These are phyloP conservation scores for Sympetrum striolatum DNA, from an alignment of 2,888 invertebrate species.

Conservation along the genomic window DNA sequence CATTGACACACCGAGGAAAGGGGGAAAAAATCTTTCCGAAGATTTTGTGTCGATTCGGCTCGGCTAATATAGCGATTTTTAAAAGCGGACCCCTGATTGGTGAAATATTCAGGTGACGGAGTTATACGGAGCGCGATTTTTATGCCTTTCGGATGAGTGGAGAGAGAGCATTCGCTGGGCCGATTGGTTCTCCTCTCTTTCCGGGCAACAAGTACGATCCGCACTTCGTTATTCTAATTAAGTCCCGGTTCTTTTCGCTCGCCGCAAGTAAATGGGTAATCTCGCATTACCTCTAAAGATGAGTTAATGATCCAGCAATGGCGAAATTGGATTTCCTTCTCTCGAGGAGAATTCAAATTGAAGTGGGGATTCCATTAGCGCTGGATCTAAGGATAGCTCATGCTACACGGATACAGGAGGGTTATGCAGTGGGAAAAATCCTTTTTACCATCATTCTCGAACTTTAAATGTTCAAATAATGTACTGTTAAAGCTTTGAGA, in stretches of 20 bases:
- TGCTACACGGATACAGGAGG: background rate
- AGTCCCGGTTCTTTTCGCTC: background rate
- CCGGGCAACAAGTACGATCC: background rate
- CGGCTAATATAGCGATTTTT: constrained; percentile 27
- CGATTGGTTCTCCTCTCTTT: background rate
- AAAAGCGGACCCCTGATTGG: background rate
- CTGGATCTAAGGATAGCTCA: background rate
- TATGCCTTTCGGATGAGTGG: constrained; percentile 6
- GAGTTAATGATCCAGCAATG: too few species aligned
- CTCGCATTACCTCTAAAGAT: too few species aligned
- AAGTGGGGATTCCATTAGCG: too few species aligned
- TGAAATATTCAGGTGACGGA: constrained; percentile 39
- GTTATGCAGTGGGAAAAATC: background rate
- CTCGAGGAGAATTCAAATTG: too few species aligned
- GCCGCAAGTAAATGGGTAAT: background rate
- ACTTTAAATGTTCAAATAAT: too few species aligned
- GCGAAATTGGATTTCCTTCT: too few species aligned
- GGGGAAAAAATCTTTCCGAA: constrained; percentile 12
- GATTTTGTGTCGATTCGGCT: constrained; percentile 24
- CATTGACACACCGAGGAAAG: constrained; percentile 25
- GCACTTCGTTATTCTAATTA: background rate
- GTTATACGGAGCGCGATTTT: background rate
- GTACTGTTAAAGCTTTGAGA: too few species aligned
- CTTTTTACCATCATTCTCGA: background rate
- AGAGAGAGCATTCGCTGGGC: background rate